These are phyloP conservation scores for Sphaerophoria rueppellii DNA, from an alignment of 2,888 invertebrate species.

Conservation along the genomic window DNA sequence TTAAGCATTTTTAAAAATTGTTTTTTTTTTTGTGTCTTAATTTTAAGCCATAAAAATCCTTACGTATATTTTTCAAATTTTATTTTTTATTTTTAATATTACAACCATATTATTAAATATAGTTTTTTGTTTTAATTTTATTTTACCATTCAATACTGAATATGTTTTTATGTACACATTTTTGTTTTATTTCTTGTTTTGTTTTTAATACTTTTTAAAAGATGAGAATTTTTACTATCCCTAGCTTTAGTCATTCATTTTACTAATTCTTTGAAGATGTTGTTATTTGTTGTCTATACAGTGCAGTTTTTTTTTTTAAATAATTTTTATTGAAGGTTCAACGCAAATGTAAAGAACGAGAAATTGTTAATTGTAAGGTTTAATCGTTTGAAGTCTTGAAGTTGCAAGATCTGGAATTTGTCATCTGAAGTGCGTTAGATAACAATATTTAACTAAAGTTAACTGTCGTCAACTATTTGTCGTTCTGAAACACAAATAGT, in stretches of 20 bases:
- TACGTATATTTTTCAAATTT: conserved; percentile 54
- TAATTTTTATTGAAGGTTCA: conserved; percentile 5
- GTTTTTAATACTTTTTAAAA: conserved; percentile 1
- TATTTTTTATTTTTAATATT: conserved; percentile 41
- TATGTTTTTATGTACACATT: conserved; percentile 6
- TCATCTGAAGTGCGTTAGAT: no score
- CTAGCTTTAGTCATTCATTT: conserved; percentile 9
- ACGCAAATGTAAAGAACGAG: neutral
- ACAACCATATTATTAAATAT: conserved; percentile 58
- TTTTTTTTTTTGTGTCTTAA: conserved; percentile 38
- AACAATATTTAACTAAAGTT: no score
- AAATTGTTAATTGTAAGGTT: no score
- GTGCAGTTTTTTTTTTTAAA: neutral
- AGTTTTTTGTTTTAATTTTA: conserved; percentile 10
- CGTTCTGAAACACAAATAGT: no score
- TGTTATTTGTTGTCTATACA: conserved; percentile 9
- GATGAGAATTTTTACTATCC: conserved; percentile 15
- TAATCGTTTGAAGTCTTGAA: no score
- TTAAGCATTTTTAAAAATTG: conserved; percentile 33
- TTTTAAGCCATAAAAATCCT: conserved; percentile 68
- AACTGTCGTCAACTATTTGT: no score
- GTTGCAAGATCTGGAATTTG: no score
- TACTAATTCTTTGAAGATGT: conserved; percentile 13
- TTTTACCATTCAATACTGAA: neutral
- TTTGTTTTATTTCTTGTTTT: conserved; percentile 3